These are phyloP conservation scores for Bicyclus anynana DNA, from an alignment of 1,140 invertebrate genomes.

Conservation along the genomic window DNA sequence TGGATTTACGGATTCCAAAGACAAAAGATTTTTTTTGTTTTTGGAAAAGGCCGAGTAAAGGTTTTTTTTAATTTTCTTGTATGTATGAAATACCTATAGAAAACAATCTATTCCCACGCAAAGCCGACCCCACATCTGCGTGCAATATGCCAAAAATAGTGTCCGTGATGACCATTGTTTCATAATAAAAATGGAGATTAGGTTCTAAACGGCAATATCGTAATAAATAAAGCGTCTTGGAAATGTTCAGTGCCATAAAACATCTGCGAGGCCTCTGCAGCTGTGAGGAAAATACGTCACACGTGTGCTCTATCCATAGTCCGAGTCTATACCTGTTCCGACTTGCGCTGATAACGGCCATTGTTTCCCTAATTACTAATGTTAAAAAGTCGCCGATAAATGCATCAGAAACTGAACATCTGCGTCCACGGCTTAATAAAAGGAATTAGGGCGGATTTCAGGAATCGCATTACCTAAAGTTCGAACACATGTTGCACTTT, in stretches of 20 bases:
- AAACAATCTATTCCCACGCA: conserved; percentile 56
- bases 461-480: conserved; percentile 10
- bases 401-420: conserved; percentile 31
- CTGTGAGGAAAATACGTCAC: conserved; percentile 70
- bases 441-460: conserved; percentile 1
- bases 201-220: conserved; percentile 70
- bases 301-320: conserved; percentile 58
- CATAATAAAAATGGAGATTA: conserved; percentile 71
- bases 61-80: not conserved
- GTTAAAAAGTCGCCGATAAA: conserved; percentile 33
- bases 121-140: conserved; percentile 44
- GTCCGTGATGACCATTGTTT: conserved; percentile 68
- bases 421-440: conserved; percentile 11
- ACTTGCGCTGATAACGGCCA: conserved; percentile 37
- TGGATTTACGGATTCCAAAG: not conserved
- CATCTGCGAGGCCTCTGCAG: conserved; percentile 67
- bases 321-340: conserved; percentile 38
- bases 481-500: conserved; percentile 3
- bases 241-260: conserved; percentile 71
- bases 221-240: conserved; percentile 72
- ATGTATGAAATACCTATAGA: conserved; percentile 6
- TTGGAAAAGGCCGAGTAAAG: not conserved
- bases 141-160: conserved; percentile 65
- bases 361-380: conserved; percentile 44
- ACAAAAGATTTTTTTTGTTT: not conserved